These are phyloP conservation scores for Platichthys flesus DNA, from an alignment of 2,113 vertebrate species.

Conservation along the genomic window DNA sequence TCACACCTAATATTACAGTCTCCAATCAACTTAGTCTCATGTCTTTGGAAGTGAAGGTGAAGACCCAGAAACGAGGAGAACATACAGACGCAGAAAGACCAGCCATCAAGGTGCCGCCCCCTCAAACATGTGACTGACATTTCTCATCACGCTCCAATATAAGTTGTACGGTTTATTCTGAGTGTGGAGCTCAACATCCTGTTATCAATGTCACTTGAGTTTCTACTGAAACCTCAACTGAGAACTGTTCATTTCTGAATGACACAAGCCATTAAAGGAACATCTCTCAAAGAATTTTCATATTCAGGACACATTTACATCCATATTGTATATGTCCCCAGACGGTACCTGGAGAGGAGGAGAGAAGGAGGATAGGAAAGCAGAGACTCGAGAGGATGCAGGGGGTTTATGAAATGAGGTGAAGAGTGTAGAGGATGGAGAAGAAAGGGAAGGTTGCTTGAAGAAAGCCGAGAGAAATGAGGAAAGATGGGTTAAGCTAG, in stretches of 20 bases:
- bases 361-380: not conserved
- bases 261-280: not conserved
- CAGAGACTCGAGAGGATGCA: not conserved
- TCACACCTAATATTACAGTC: no score
- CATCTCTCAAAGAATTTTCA: not conserved
- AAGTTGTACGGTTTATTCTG: no score
- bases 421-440: not conserved
- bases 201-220: not conserved
- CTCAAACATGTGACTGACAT: not conserved
- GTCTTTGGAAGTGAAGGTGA: no score
- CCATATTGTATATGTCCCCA: conserved; percentile 14
- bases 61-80: no score
- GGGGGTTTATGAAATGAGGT: not conserved
- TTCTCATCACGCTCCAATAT: not conserved
- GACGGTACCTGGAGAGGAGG: conserved; percentile 7
- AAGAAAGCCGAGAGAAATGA: no score
- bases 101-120: no score
- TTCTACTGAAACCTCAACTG: not conserved
- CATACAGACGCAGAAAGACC: no score
- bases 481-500: no score
- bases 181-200: not conserved
- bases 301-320: conserved; percentile 24
- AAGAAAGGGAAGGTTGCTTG: no score
- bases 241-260: not conserved
- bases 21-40: no score